These are phyloP conservation scores for Otocyon megalotis DNA, from an alignment of 2,113 vertebrate genomes.

Conservation along the genomic window DNA sequence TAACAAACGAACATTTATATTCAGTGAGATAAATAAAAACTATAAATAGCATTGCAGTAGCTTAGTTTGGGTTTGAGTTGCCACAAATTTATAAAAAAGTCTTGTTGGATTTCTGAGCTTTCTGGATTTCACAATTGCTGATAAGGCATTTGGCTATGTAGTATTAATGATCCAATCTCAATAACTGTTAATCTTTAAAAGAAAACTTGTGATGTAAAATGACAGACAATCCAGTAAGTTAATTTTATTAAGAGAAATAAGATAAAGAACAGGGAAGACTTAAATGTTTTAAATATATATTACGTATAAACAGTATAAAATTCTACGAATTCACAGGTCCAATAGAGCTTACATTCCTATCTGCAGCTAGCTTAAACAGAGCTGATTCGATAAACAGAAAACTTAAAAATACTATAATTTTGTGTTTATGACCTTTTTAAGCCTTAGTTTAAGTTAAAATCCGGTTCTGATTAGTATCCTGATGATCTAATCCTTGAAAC, in stretches of 20 bases:
- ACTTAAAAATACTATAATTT: not conserved
- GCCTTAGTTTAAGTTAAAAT: constrained; percentile 55
- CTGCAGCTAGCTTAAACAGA: not conserved
- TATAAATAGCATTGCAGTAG: not conserved
- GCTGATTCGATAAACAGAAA: not conserved
- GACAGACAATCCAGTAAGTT: not conserved
- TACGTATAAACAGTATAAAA: constrained; percentile 11
- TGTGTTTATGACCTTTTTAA: constrained; percentile 9
- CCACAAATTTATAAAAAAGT: not conserved
- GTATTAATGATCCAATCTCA: constrained; percentile 43
- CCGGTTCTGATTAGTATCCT: not conserved
- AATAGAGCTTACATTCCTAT: not conserved
- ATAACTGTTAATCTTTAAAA: constrained; percentile 31
- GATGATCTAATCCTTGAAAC: constrained; percentile 27
- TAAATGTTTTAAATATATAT: constrained; percentile 29
- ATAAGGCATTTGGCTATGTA: not conserved
- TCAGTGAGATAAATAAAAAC: constrained; percentile 23
- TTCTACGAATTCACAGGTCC: not conserved
- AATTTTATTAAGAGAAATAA: constrained; percentile 52
- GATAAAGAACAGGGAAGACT: not conserved
- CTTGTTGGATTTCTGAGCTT: not conserved
- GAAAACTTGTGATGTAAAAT: constrained; percentile 53
- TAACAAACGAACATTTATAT: constrained; percentile 4
- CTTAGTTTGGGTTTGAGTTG: constrained; percentile 12
- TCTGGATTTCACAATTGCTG: not conserved